phyloP scores from a whole-genome alignment of 2,888 invertebrate species.

The Andrena hattorfiana region DNA sequence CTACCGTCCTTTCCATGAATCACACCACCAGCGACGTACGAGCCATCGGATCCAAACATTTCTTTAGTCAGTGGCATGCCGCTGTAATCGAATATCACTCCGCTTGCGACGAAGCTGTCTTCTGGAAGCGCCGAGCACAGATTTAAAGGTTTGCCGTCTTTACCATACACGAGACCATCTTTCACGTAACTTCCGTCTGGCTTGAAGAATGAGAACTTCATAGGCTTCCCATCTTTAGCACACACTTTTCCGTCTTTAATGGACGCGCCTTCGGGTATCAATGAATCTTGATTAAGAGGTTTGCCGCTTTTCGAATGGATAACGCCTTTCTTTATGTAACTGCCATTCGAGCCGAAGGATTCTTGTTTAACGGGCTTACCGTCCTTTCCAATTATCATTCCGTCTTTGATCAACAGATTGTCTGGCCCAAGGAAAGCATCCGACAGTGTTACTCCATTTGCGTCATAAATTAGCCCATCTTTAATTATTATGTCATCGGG shows the following conservation, averaged over 20 bases:
- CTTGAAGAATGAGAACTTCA: constrained; percentile 80
- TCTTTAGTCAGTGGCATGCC: constrained; percentile 78
- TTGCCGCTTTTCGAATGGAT: constrained; percentile 79
- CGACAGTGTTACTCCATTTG: constrained; percentile 72
- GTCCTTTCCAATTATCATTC: constrained; percentile 77
- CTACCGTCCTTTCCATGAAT: constrained; percentile 79
- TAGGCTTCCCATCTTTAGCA: constrained; percentile 79
- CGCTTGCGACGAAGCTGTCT: constrained; percentile 80
- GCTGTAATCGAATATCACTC: constrained; percentile 78
- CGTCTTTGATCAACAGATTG: constrained; percentile 78
- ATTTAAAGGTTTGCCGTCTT: constrained; percentile 78
- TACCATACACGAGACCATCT: constrained; percentile 80
- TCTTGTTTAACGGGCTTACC: constrained; percentile 81
- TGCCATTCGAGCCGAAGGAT: constrained; percentile 79
- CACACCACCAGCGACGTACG: constrained; percentile 79
- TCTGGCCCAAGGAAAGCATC: constrained; percentile 78
- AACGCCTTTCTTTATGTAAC: constrained; percentile 77
- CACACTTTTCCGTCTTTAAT: constrained; percentile 80
- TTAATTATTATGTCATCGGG: constrained; percentile 77
- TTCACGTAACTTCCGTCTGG: constrained; percentile 82
- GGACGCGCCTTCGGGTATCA: constrained; percentile 79
- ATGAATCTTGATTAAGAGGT: constrained; percentile 79
- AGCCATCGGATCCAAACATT: constrained; percentile 81
- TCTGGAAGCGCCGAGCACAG: constrained; percentile 78
- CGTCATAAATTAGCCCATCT: constrained; percentile 78